Percentiles rank a stretch among this genome's conserved stretches.
Conservation (phyloP, 2,113 vertebrate genomes). For the Rhipidura dahli region DNA sequence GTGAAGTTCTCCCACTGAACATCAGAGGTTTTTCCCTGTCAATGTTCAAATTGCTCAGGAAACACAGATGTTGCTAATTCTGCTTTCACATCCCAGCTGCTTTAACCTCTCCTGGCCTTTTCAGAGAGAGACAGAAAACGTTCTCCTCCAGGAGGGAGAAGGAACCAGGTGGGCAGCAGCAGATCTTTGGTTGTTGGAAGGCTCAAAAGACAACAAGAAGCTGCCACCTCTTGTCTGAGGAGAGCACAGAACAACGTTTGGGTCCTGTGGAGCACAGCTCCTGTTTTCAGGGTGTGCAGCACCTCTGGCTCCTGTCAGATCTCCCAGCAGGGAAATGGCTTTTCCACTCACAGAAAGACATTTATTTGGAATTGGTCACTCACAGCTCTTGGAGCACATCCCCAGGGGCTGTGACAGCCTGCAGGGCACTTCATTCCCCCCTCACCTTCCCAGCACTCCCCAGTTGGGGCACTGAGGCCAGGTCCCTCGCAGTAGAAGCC, state of each 20-base stretch:
- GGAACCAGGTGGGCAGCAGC: neutral
- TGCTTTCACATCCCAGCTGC: neutral
- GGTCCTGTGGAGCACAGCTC: neutral
- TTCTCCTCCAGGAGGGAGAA: neutral
- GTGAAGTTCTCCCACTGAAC: neutral
- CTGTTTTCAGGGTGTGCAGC: neutral
- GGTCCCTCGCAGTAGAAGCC: slow-evolving; percentile 80
- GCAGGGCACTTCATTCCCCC: neutral
- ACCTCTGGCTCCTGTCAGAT: neutral
- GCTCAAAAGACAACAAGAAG: neutral
- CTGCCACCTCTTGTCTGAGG: neutral
- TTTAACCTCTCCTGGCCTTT: neutral
- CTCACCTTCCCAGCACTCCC: slow-evolving; percentile 83
- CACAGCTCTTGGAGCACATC: neutral
- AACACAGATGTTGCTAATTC: neutral
- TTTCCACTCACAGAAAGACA: neutral
- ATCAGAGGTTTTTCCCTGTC: neutral
- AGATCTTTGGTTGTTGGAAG: neutral
- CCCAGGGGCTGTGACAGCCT: neutral
- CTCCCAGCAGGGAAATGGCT: neutral
- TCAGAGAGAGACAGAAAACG: neutral
- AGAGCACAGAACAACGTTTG: neutral
- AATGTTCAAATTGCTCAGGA: neutral
- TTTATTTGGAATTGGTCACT: neutral
- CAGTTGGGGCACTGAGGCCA: slow-evolving; percentile 79